Evolutionary conservation across 2,797 vertebrate species (phyloP), one percentile per base, ranked within the genome.

Genomic region (Morus bassanus): DNA sequence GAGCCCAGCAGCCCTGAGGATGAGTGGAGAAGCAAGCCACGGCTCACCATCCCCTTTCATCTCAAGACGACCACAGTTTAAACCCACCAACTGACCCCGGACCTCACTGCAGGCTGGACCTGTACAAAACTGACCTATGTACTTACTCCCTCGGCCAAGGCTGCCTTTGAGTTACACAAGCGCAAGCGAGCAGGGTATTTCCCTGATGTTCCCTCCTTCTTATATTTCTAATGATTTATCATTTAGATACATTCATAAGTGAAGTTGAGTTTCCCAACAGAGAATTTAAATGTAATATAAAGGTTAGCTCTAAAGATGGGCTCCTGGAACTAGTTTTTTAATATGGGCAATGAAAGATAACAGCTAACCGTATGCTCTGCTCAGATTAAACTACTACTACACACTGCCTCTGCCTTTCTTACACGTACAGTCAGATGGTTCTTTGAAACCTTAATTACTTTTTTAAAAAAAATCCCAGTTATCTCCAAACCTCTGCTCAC

Each of bases 341-440:
- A 88, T 72, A 79, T 8, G 65, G 76, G 59, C 73, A 95, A 81
- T 69, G 82, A 69, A 91, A 91, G 79, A 85, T 85, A 95, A 92
- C 85, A 94, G 87, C 69, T 94, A 92, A 96, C 61, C 46, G 95
- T 75, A 85, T 12, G 65, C 54, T 93, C 82, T 76, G 46, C 73
- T 84, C 75, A 53, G 91, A 91, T 93, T 85, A 89, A 83, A 69
- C 83, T 48, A 85, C 83, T 45, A 85, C 70, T 88, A 83, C 68
- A 67, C 70, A 33, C 65, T 15, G 19, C 19, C 75, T 72, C 69
- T 89, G 50, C n/a, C 70, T 91, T 89, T 59, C 75, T 88, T 83
- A 83, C 13, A 50, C 0, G 1, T 46, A 45, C 37, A 83, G 35
- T 79, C 21, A 89, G 43, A 83, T 43, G 21, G 43, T 43, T 83